Percentiles rank a stretch among this genome's conserved stretches.
Conservation (phyloP, 2,888 invertebrate species). For the Caprella mutica region DNA sequence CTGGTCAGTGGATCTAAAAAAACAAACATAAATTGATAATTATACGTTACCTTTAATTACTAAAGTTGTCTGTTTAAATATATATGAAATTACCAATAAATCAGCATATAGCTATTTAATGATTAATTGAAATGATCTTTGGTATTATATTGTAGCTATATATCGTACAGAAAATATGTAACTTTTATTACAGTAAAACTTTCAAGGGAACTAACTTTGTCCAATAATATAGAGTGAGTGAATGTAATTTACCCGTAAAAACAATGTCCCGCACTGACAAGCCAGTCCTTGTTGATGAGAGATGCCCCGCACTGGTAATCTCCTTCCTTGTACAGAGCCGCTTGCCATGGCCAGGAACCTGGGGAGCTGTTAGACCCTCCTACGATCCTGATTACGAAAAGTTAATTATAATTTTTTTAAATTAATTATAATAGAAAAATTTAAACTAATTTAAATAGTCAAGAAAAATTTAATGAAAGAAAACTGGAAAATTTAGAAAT, state of each 20-base stretch:
- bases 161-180: too few species aligned
- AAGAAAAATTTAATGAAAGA: not conserved
- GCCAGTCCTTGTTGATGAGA: slow-evolving; percentile 57
- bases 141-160: too few species aligned
- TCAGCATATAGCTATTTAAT: too few species aligned
- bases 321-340: slow-evolving; percentile 71
- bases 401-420: not conserved
- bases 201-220: too few species aligned
- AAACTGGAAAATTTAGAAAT: not conserved
- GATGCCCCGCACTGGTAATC: slow-evolving; percentile 74
- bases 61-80: too few species aligned
- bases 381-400: slow-evolving; percentile 53
- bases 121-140: too few species aligned
- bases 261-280: slow-evolving; percentile 68
- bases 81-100: too few species aligned
- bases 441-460: not conserved
- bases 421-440: not conserved
- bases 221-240: too few species aligned
- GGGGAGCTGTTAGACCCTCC: slow-evolving; percentile 64
- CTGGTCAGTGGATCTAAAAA: slow-evolving; percentile 54
- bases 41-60: too few species aligned
- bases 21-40: slow-evolving; percentile 3
- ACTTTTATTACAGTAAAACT: too few species aligned
- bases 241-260: slow-evolving; percentile 65
- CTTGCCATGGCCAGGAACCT: slow-evolving; percentile 76